Conservation (phyloP, 2,888 invertebrate genomes). For the Hypselothyrea guttata region DNA sequence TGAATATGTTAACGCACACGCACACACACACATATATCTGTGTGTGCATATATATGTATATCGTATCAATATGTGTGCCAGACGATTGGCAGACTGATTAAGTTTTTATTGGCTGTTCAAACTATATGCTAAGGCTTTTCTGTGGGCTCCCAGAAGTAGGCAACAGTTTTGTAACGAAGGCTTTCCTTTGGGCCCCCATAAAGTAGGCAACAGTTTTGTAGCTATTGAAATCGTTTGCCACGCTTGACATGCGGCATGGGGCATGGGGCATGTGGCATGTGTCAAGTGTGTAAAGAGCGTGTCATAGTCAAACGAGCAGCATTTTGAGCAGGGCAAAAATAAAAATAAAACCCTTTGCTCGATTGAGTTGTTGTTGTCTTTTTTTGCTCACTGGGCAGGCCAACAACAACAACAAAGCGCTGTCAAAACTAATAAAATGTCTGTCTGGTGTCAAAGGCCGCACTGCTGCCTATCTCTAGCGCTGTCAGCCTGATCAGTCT, state of each 20-base stretch:
- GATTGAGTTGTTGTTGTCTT: slow-evolving; percentile 37
- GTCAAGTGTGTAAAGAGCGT: slow-evolving; percentile 71
- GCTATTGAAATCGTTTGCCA: slow-evolving; percentile 61
- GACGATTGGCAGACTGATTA: slow-evolving; percentile 73
- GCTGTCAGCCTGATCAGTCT: slow-evolving; percentile 58
- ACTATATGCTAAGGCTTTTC: no score
- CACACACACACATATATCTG: not conserved
- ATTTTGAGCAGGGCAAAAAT: slow-evolving; percentile 41
- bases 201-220: slow-evolving; percentile 39
- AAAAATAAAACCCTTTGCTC: slow-evolving; percentile 17
- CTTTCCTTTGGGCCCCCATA: slow-evolving; percentile 11
- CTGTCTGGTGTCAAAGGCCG: slow-evolving; percentile 51
- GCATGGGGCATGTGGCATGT: slow-evolving; percentile 51
- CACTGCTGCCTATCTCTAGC: slow-evolving; percentile 1
- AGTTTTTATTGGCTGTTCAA: slow-evolving; percentile 60
- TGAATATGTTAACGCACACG: slow-evolving; percentile 2
- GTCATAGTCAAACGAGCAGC: slow-evolving; percentile 54
- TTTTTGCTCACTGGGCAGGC: slow-evolving; percentile 30
- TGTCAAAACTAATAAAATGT: slow-evolving; percentile 78
- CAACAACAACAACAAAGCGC: slow-evolving; percentile 72
- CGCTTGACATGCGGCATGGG: slow-evolving; percentile 29
- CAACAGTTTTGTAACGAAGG: slow-evolving; percentile 12
- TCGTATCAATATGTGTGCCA: slow-evolving; percentile 38
- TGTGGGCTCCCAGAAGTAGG: slow-evolving; percentile 28
- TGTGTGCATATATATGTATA: no score